Conservation (phyloP, 2,888 invertebrate species). For the Azorinus chamasolen region DNA sequence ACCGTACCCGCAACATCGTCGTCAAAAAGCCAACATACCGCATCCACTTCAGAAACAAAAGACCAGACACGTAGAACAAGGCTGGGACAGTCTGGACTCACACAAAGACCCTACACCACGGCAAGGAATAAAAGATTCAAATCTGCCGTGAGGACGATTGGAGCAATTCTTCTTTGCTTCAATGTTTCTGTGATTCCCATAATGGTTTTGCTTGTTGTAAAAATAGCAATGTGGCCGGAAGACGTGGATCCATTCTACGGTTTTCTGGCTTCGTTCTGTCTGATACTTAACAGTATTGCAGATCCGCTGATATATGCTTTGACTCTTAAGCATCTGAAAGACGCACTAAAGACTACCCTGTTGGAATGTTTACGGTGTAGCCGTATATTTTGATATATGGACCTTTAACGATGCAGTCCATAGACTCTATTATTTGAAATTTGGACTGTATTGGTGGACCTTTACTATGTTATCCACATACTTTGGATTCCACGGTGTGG, state of each 20-base stretch:
- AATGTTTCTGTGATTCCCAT: constrained; percentile 25
- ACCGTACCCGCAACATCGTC: too few relatives aligned
- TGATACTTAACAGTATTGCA: constrained; percentile 21
- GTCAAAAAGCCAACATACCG: neutral
- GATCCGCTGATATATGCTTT: constrained; percentile 29
- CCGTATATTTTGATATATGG: too few relatives aligned
- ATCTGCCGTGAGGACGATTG: constrained; percentile 19
- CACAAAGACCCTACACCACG: neutral
- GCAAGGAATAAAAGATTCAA: neutral
- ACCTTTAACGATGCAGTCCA: too few relatives aligned
- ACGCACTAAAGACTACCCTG: constrained; percentile 12
- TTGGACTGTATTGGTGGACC: too few relatives aligned
- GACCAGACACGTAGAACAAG: neutral
- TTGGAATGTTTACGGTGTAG: neutral
- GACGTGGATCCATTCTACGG: neutral
- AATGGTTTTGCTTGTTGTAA: neutral
- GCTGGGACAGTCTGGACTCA: neutral
- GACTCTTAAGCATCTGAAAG: constrained; percentile 14
- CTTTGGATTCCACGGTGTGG: too few relatives aligned
- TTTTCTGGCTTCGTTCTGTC: constrained; percentile 13
- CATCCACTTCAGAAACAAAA: neutral
- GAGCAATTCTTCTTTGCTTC: constrained; percentile 14
- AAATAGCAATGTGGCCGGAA: neutral
- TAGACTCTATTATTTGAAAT: too few relatives aligned
- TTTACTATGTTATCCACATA: too few relatives aligned